Evolutionary conservation across 2,113 vertebrate species (phyloP).

Genomic region (Loxodonta africana): DNA sequence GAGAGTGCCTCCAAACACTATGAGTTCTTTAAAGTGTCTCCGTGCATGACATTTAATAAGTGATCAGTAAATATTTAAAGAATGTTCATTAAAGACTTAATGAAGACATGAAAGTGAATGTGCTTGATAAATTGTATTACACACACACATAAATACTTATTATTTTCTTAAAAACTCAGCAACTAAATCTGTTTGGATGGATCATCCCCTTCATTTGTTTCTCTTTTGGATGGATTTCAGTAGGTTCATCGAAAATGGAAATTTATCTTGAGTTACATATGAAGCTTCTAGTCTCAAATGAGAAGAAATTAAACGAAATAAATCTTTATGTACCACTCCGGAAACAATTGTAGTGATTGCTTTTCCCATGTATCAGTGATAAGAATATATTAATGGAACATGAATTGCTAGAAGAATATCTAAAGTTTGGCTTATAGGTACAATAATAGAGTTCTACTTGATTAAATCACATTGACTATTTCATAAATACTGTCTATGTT

Average conservation of each 20-base stretch:
- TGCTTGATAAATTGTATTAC: not conserved
- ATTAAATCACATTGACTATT: not conserved
- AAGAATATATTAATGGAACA: not conserved
- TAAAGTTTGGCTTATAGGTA: not conserved
- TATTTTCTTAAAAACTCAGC: not conserved
- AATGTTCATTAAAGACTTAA: not conserved
- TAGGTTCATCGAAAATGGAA: not conserved
- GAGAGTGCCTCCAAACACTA: not conserved
- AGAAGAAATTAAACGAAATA: not conserved
- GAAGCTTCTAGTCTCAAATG: not conserved
- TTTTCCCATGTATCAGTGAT: slow-evolving; percentile 1
- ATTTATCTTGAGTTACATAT: not conserved
- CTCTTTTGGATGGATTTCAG: slow-evolving; percentile 27
- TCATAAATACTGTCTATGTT: not conserved
- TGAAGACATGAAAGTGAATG: not conserved
- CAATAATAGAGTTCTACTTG: slow-evolving; percentile 5
- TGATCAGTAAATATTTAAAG: not conserved
- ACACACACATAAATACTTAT: not conserved
- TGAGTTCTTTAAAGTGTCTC: not conserved
- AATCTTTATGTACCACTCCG: not conserved
- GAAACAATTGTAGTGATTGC: not conserved
- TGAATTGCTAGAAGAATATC: not conserved
- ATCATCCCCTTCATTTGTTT: not conserved
- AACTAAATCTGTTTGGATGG: slow-evolving; percentile 15
- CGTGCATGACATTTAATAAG: not conserved